phyloP scores from a whole-genome alignment of 2,797 vertebrate species.

The Macropodus opercularis region DNA sequence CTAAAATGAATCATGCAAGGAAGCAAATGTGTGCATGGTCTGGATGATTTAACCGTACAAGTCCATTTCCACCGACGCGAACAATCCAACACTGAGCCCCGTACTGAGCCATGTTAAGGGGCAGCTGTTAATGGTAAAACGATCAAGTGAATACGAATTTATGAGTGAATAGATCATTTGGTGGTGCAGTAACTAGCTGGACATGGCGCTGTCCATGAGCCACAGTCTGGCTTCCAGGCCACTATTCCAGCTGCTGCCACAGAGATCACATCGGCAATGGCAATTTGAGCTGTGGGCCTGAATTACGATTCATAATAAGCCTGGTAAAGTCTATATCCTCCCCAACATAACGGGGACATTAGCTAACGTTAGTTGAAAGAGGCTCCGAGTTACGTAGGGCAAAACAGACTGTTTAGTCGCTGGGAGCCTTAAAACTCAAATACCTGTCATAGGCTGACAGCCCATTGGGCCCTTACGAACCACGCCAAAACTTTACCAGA shows the following conservation, averaged over 20 bases:
- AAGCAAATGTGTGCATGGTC: slow-evolving; percentile 20
- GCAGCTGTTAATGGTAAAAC: slow-evolving; percentile 3
- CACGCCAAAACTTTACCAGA: slow-evolving; percentile 57
- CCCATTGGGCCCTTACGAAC: not conserved
- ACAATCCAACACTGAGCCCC: not conserved
- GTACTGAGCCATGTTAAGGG: not conserved
- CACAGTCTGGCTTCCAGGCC: slow-evolving; percentile 52
- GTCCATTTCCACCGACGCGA: not conserved
- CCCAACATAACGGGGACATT: slow-evolving; percentile 20
- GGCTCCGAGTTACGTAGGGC: slow-evolving; percentile 62
- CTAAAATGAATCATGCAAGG: slow-evolving; percentile 9
- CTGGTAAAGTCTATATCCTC: slow-evolving; percentile 40
- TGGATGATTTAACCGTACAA: slow-evolving; percentile 8
- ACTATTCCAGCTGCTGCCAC: slow-evolving; percentile 69
- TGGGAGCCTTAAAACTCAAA: slow-evolving; percentile 22
- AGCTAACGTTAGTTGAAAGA: slow-evolving; percentile 31
- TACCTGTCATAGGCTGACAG: not conserved
- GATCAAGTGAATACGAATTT: slow-evolving; percentile 18
- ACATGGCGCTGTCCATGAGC: slow-evolving; percentile 59
- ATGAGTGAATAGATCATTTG: slow-evolving; percentile 10
- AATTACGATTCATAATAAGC: slow-evolving; percentile 38
- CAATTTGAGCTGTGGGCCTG: slow-evolving; percentile 64
- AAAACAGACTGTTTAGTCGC: slow-evolving; percentile 47
- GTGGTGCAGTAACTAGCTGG: slow-evolving; percentile 17
- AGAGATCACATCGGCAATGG: slow-evolving; percentile 52